Conservation (phyloP, 1,140 invertebrate genomes). For the Polypedilum vanderplanki region DNA sequence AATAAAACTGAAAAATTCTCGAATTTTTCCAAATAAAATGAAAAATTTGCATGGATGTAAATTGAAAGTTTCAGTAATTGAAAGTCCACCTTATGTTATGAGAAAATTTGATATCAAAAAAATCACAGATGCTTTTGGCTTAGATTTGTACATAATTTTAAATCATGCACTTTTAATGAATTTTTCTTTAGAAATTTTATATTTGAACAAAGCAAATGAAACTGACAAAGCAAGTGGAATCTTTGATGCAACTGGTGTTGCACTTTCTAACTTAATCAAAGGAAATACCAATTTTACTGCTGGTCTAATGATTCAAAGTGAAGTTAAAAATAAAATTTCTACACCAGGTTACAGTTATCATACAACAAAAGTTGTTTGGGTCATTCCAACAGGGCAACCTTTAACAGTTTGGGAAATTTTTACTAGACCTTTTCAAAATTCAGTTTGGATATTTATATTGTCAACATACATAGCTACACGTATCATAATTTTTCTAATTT, state of each 20-base stretch:
- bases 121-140: not conserved
- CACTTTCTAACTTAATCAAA: not conserved
- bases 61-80: not conserved
- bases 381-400: not conserved
- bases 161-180: not conserved
- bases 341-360: not conserved
- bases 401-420: not conserved
- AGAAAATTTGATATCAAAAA: not conserved
- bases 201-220: not conserved
- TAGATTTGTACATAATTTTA: not conserved
- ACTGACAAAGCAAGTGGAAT: not conserved
- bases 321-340: too few species aligned
- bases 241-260: not conserved
- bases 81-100: not conserved
- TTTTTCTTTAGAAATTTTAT: not conserved
- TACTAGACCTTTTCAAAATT: not conserved
- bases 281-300: not conserved
- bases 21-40: constrained; percentile 25
- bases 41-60: constrained; percentile 27
- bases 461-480: not conserved
- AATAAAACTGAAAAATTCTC: not conserved
- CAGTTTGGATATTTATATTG: not conserved
- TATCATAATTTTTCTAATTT: not conserved
- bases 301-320: not conserved
- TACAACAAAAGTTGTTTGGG: constrained; percentile 1